Conservation (phyloP, 2,888 invertebrate species). For the Osmoderma eremita region DNA sequence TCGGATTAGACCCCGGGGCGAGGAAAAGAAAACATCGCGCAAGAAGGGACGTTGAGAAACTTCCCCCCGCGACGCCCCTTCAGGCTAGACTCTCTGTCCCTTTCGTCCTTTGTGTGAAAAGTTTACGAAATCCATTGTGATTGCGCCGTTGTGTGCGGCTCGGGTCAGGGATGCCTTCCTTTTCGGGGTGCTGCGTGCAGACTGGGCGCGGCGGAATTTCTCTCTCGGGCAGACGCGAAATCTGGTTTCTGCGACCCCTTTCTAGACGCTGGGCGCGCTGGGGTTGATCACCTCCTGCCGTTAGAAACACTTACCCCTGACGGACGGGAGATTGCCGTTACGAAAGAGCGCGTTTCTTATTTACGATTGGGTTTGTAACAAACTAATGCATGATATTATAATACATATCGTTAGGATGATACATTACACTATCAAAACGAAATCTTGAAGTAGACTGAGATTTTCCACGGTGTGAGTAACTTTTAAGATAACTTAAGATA, state of each 20-base stretch:
- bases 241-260: constrained; percentile 50
- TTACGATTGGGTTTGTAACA: too few species aligned
- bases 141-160: constrained; percentile 47
- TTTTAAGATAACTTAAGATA: too few species aligned
- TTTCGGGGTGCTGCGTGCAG: constrained; percentile 33
- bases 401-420: too few species aligned
- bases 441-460: too few species aligned
- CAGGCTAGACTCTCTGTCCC: constrained; percentile 46
- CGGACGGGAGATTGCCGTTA: constrained; percentile 47
- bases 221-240: constrained; percentile 50
- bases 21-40: constrained; percentile 45
- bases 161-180: constrained; percentile 52
- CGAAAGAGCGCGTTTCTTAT: constrained; percentile 1
- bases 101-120: constrained; percentile 42
- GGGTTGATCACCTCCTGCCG: constrained; percentile 51
- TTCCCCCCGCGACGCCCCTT: constrained; percentile 44
- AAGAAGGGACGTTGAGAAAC: constrained; percentile 45
- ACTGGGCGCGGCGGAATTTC: constrained; percentile 28
- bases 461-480: too few species aligned
- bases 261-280: constrained; percentile 42
- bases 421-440: too few species aligned
- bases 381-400: too few species aligned
- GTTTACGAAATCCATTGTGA: constrained; percentile 51
- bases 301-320: constrained; percentile 48
- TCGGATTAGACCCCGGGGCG: background rate